phyloP scores from a whole-genome alignment of 2,113 vertebrate species.

The Engystomops pustulosus region DNA sequence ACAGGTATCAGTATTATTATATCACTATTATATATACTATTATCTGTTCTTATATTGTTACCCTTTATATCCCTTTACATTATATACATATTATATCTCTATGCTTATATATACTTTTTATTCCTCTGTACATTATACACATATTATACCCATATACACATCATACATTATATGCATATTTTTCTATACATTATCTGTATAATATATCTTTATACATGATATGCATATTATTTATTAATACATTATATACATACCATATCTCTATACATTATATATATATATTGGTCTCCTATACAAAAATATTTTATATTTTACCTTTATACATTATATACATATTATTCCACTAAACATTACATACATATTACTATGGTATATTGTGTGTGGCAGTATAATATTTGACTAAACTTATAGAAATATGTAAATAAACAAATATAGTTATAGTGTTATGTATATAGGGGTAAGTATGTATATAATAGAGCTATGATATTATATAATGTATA shows the following conservation, averaged over 20 bases:
- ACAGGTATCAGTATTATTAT: too few relatives aligned
- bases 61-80: conserved; percentile 10
- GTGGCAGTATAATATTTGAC: too few relatives aligned
- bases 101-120: background rate
- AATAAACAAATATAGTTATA: too few relatives aligned
- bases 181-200: too few relatives aligned
- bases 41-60: background rate
- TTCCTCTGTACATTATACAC: background rate
- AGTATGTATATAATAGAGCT: too few relatives aligned
- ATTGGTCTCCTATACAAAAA: background rate
- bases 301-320: background rate
- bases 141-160: too few relatives aligned
- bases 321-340: background rate
- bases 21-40: background rate
- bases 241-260: background rate
- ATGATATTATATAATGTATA: too few relatives aligned
- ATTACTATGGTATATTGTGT: too few relatives aligned
- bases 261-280: background rate
- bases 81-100: background rate
- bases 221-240: background rate
- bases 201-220: background rate
- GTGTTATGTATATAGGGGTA: too few relatives aligned
- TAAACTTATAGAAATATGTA: too few relatives aligned
- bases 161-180: background rate
- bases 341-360: too few relatives aligned